Percentiles rank a stretch among this genome's conserved stretches.
Conservation (phyloP, 1,140 invertebrate species). For the Formica exsecta region DNA sequence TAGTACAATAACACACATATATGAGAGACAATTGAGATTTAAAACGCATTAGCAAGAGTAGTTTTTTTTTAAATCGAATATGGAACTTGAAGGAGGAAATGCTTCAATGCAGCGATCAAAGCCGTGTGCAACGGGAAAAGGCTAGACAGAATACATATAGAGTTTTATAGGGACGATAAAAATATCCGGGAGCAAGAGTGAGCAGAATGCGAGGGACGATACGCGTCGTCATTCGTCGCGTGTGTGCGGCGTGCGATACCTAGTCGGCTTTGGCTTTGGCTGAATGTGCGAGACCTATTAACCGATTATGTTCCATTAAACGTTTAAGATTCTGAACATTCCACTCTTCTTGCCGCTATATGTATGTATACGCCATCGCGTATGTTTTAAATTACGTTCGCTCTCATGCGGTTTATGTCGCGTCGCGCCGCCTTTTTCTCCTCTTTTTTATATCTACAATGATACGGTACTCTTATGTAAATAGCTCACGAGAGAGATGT, state of each 20-base stretch:
- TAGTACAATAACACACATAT: no score
- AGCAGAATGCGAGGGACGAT: not conserved
- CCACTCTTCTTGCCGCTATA: conserved; percentile 62
- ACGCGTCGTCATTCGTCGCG: conserved; percentile 43
- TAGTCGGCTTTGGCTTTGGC: conserved; percentile 32
- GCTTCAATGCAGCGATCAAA: not conserved
- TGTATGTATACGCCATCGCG: not conserved
- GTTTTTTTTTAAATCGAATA: no score
- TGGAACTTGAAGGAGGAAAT: no score
- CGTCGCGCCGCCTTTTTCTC: not conserved
- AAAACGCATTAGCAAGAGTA: no score
- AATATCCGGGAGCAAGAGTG: conserved; percentile 1
- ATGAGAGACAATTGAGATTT: no score
- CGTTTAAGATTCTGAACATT: conserved; percentile 81
- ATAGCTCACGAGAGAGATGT: not conserved
- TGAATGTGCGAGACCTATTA: conserved; percentile 75
- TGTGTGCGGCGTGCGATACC: not conserved
- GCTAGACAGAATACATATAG: conserved; percentile 5
- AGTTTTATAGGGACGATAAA: conserved; percentile 47
- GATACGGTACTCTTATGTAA: not conserved
- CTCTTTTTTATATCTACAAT: not conserved
- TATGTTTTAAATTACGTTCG: conserved; percentile 42
- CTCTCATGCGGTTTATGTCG: conserved; percentile 19
- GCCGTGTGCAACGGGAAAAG: not conserved
- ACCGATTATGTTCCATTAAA: conserved; percentile 81